Evolutionary conservation across 2,888 invertebrate genomes (phyloP).

Genomic region (Vesta saturnalis): DNA sequence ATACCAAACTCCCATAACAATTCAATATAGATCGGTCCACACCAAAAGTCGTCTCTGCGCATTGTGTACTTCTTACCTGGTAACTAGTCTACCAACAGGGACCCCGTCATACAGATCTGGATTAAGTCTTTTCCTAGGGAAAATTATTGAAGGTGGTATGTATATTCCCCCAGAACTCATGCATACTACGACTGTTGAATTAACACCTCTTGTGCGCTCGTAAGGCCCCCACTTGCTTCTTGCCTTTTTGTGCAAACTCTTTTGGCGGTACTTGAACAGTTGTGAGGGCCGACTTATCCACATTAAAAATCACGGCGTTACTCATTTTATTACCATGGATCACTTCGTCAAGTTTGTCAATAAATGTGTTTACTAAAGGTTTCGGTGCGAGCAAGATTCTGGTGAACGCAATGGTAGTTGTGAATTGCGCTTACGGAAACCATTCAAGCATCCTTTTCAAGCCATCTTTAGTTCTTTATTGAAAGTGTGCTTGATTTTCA

Average conservation of each 20-base stretch:
- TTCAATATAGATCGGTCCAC: too few species aligned
- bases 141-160: not conserved
- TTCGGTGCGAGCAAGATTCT: not conserved
- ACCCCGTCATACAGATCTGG: not conserved
- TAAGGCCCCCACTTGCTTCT: not conserved
- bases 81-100: too few species aligned
- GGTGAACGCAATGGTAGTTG: not conserved
- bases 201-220: too few species aligned
- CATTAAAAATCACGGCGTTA: not conserved
- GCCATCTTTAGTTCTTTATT: not conserved
- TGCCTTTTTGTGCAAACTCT: too few species aligned
- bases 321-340: not conserved
- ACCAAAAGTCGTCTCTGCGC: too few species aligned
- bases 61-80: too few species aligned
- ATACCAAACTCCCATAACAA: too few species aligned
- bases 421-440: too few species aligned
- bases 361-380: too few species aligned
- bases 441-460: not conserved
- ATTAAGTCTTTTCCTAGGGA: not conserved
- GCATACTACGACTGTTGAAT: too few species aligned
- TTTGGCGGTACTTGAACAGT: too few species aligned
- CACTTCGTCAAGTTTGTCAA: not conserved
- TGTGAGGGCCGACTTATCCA: too few species aligned
- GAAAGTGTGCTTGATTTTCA: not conserved
- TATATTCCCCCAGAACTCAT: constrained; percentile 19